Evolutionary conservation across 2,888 invertebrate genomes (phyloP).

Genomic region (Linyphia triangularis): DNA sequence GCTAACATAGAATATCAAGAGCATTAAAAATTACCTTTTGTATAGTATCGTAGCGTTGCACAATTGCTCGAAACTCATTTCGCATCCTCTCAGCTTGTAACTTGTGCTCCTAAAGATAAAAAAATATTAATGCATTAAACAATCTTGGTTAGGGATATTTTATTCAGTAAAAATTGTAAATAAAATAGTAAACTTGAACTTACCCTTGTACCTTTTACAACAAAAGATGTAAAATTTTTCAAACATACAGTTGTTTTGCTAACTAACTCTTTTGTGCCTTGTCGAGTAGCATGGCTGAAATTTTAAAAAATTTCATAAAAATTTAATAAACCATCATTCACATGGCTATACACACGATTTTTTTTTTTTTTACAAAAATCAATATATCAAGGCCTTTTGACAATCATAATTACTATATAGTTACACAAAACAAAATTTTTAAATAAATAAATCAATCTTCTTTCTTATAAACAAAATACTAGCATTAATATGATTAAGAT

Average conservation of each 20-base stretch:
- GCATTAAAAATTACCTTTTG: constrained; percentile 89
- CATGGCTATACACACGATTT: no score
- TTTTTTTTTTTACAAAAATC: no score
- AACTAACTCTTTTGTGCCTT: constrained; percentile 87
- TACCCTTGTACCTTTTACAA: constrained; percentile 52
- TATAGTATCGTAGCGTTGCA: constrained; percentile 87
- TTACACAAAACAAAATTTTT: no score
- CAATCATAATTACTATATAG: no score
- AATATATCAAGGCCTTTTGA: no score
- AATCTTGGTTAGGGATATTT: no score
- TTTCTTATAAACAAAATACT: no score
- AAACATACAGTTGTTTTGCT: constrained; percentile 87
- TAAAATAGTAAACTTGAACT: background rate
- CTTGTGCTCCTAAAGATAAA: constrained; percentile 87
- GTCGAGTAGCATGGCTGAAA: constrained; percentile 86
- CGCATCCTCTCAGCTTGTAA: constrained; percentile 91
- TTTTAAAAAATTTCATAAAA: background rate
- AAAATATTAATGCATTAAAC: background rate
- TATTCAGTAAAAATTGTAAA: background rate
- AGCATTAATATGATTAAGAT: no score
- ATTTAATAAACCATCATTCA: no score
- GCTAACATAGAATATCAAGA: background rate
- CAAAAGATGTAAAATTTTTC: constrained; percentile 85
- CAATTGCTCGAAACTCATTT: constrained; percentile 89
- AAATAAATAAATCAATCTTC: no score